These are phyloP conservation scores for Rattus norvegicus DNA, from an alignment of 2,113 vertebrate species.

Conservation along the genomic window DNA sequence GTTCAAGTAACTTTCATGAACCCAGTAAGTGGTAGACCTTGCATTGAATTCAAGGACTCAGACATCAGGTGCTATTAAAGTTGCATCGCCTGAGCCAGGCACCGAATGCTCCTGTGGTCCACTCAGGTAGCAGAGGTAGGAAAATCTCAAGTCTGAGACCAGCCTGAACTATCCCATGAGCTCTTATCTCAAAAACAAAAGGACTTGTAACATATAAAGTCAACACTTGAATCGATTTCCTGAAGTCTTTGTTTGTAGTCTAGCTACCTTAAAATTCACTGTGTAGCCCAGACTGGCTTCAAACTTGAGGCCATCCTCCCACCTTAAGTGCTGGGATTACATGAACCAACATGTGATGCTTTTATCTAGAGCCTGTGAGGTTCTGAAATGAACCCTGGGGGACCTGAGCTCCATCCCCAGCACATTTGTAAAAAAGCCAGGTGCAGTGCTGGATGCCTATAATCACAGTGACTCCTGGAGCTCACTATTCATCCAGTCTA, in stretches of 20 bases:
- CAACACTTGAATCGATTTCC: background rate
- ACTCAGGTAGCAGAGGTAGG: background rate
- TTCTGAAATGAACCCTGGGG: background rate
- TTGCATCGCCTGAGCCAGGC: no score
- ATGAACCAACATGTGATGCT: background rate
- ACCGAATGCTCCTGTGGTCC: background rate
- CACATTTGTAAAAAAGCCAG: background rate
- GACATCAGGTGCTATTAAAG: background rate
- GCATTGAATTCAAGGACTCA: background rate
- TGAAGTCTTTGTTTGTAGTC: background rate
- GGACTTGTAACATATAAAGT: background rate
- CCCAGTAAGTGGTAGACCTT: background rate
- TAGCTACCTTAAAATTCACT: background rate
- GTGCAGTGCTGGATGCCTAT: no score
- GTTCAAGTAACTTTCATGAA: background rate
- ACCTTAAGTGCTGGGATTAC: background rate
- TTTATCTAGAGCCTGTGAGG: background rate
- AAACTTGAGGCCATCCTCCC: no score
- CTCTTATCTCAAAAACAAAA: background rate
- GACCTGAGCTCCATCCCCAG: background rate
- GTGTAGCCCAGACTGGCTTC: background rate
- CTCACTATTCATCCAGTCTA: background rate
- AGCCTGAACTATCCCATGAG: background rate
- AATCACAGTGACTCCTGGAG: background rate
- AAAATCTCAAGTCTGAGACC: background rate